Base-by-base conservation (phyloP, 2,113 vertebrate genomes). In the Deroptyus accipitrinus region DNA sequence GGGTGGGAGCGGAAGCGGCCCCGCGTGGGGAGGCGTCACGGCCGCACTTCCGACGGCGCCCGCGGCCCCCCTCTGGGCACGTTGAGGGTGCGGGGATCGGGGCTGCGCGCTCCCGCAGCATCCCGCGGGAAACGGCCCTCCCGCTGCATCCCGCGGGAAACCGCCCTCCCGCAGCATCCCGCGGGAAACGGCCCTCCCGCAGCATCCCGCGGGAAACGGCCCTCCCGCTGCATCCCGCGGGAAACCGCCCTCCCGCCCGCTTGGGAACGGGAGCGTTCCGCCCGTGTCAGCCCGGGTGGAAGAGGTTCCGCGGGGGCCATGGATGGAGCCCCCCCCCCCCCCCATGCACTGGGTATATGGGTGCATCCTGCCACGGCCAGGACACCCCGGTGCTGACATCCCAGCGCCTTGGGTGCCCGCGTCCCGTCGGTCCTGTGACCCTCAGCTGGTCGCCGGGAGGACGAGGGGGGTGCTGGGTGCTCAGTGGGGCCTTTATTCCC, bases 401-500 rank as follows among this genome's bases (percentile, higher is more conserved):
- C 31, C 55, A 57, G 11, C 19, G 31, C 31, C 13, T 13, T 23
- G 20, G 55, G 55, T 57, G 22, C 13, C 16, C 23, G 24, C 4
- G n/a, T 10, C 30, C 72, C 2, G 3, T 5, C 5, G 48, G 69
- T 74, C 91, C 48, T 64, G 41, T 95, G 95, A 70, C 74, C 10
- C 52, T 92, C 92, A 90, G 66, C 66, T 28, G 86, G 48, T 70
- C 79, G 42, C 64, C 4, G 10, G 6, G 35, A 69, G 68, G 37
- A 59, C 10, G 39, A 7, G 63, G n/a, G 39, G 3, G 42, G 33
- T 0, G 48, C 54, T 6, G 41, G 18, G 16, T 5, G 15, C 59
- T 96, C 76, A 92, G 94, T 54, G 81, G 25, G 25, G n/a, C 55
- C 83, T 86, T 94, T 94, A 28, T 88, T 63, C 44, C 25, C 10